A percentile compares a stretch with the other conserved stretches of the same genome.
These are phyloP conservation scores for Glyphotaelius pellucidus DNA, from an alignment of 2,888 invertebrate genomes.

Conservation along the genomic window DNA sequence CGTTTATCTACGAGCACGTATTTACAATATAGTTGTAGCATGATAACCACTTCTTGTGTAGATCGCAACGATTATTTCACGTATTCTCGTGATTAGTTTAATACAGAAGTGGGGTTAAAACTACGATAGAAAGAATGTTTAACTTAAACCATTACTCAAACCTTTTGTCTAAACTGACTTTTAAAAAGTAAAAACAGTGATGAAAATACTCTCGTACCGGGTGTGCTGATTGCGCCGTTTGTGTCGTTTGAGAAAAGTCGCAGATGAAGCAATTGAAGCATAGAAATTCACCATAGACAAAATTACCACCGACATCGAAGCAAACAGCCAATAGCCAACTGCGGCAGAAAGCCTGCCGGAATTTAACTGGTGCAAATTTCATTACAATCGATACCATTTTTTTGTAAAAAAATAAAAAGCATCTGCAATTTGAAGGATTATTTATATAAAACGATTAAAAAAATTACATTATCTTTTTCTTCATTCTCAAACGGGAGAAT, in stretches of 20 bases:
- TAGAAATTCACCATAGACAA: not conserved
- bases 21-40: not conserved
- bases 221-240: not conserved
- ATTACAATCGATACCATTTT: not conserved
- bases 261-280: not conserved
- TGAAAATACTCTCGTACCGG: not conserved
- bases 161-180: not conserved
- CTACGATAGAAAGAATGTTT: not conserved
- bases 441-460: not conserved
- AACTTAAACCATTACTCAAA: not conserved
- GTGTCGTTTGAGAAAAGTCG: not conserved
- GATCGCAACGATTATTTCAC: not conserved
- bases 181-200: not conserved
- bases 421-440: not conserved
- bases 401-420: not conserved
- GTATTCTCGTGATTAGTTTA: not conserved
- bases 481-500: not conserved
- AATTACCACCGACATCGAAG: not conserved
- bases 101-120: not conserved
- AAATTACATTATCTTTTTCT: not conserved
- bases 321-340: not conserved
- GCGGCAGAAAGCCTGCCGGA: not conserved
- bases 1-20: not conserved
- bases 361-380: not conserved
- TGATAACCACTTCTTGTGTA: not conserved